Evolutionary conservation across 2,797 vertebrate genomes (phyloP).

Genomic region (Chelon labrosus): DNA sequence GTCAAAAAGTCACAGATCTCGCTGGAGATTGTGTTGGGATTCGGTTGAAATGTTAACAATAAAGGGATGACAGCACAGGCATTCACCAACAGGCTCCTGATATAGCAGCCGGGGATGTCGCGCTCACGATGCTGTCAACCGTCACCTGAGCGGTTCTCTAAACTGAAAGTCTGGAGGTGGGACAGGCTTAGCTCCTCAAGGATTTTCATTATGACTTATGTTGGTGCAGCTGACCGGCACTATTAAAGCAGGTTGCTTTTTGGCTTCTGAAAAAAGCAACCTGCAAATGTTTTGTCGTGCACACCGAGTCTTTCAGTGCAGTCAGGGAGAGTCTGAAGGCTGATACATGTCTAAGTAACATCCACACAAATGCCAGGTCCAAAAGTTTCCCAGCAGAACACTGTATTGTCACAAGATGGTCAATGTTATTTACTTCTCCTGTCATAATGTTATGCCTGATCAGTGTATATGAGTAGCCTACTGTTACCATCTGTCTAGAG

Average conservation of each 20-base stretch:
- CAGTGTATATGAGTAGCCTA: too few relatives aligned
- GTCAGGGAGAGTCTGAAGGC: conserved; percentile 20
- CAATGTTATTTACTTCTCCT: too few relatives aligned
- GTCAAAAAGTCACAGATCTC: conserved; percentile 46
- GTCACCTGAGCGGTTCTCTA: conserved; percentile 1
- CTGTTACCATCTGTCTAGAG: too few relatives aligned
- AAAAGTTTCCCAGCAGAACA: too few relatives aligned
- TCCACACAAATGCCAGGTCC: too few relatives aligned
- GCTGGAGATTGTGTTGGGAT: conserved; percentile 21
- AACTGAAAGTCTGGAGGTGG: conserved; percentile 12
- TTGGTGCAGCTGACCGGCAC: conserved; percentile 41
- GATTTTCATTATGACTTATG: conserved; percentile 43
- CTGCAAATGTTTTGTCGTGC: conserved; percentile 9
- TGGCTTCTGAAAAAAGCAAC: conserved; percentile 30
- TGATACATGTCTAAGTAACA: neutral
- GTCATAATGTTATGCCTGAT: too few relatives aligned
- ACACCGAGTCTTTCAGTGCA: conserved; percentile 11
- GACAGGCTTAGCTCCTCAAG: conserved; percentile 15
- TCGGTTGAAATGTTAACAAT: conserved; percentile 20
- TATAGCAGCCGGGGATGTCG: conserved; percentile 1
- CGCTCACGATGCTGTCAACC: conserved; percentile 8
- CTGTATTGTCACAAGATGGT: too few relatives aligned
- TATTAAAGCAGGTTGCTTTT: conserved; percentile 14
- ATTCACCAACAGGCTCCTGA: conserved; percentile 13
- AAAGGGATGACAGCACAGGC: conserved; percentile 15